Evolutionary conservation across 23 tunicate genomes (phyloP), one percentile per base, ranked within the genome.

Genomic region (Clavelina lepadiformis): DNA sequence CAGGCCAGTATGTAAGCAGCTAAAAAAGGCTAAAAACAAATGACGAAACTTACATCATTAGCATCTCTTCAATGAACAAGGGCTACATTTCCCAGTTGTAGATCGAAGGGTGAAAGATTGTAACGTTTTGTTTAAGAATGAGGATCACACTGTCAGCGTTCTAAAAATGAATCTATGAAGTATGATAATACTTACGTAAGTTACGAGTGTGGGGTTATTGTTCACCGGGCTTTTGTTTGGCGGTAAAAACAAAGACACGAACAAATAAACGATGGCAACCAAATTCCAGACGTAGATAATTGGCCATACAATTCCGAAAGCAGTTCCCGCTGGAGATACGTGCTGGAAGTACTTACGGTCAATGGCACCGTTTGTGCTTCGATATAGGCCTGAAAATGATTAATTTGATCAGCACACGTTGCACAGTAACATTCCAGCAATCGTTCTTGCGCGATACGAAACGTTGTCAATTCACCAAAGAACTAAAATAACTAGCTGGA

Each of bases 221-320:
- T 72, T 65, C 19, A 81, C 62, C 23, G 89, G 89, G 31, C 80
- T 81, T 64, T 81, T 73, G 35, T 72, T 64, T 4, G 53, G 46
- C 24, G 80, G 24, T 23, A 81, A 32, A 33, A 50, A 81, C 18
- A 74, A 33, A 2, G 89, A 81, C 1, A 66, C 77, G 1, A 66
- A 21, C 25, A 81, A 29, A 58, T 81, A 81, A 26, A 73, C 28
- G 30, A 73, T 27, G 22, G 69, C 80, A 26, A 56, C 63, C n/a
- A 74, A 22, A 63, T 81, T 81, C 89, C 89, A 81, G 1, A 73
- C 1, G 58, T 81, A 81, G 8, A 81, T 72, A 18, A 81, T 67
- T 1, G 89, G 89, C 89, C 89, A 81, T 0, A 81, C 51, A 31
- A 81, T 76, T 0, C 23, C 74, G 36, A 81, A 73, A 8, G 71